Evolutionary conservation across 2,888 invertebrate genomes (phyloP), one percentile per base, ranked within the genome.

Genomic region (Clivina fossor): DNA sequence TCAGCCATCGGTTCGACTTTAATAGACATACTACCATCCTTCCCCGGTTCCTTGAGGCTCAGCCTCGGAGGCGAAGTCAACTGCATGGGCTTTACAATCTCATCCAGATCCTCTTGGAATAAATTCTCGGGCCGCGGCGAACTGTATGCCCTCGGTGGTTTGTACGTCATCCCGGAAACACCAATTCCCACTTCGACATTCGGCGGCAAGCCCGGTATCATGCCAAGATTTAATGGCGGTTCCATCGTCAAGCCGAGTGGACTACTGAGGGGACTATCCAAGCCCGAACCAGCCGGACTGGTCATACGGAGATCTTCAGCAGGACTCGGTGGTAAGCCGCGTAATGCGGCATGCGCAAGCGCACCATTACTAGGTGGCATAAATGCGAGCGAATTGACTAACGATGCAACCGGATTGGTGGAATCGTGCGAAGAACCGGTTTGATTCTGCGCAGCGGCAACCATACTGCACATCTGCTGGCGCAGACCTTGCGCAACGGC

Each of bases 381-480:
- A 40, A 74, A 62, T n/a, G 73, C 71, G 44, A 74, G 62, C 1
- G 73, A 73, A 59, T 74, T 74, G 4, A 74, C 75, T 38, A 75
- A 60, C 62, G 70, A 72, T 16, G 71, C 72, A 13, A 74, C 73
- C 2, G 73, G 71, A 58, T 72, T 72, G 3, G 71, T 71, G n/a
- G n/a, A n/a, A 61, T 74, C 74, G 61, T 72, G 72, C n/a, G 68
- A 69, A 4, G 73, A 70, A n/a, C n/a, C n/a, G 80, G 75, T 80
- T 68, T 76, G 73, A 70, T 80, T 76, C 69, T 78, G 76, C 63
- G 81, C 77, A 3, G 84, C 84, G 1, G 88, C 89, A 56, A 86
- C 85, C 85, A 86, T 86, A 72, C 83, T 85, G 79, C 86, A 87
- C 88, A 91, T 90, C 74, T 91, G 91, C 63, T 91, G 90, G 46